Percentiles rank a stretch among this genome's conserved stretches.
Evolutionary conservation across 2,888 invertebrate genomes (phyloP).

Genomic region (Papilio protenor): DNA sequence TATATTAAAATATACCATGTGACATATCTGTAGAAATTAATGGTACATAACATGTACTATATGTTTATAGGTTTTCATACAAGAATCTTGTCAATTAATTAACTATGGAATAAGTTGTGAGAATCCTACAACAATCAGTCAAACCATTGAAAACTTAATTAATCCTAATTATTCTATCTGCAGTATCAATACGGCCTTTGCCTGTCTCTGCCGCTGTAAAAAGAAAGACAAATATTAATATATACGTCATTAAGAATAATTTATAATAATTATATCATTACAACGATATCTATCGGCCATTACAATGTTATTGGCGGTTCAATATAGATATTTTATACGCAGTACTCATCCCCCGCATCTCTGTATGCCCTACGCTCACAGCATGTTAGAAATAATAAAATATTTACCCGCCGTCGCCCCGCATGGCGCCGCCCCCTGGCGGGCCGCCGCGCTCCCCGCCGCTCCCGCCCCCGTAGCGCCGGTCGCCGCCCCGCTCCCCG

Average conservation of each 20-base stretch:
- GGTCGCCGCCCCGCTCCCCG: constrained; percentile 63
- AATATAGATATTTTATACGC: too few relatives aligned
- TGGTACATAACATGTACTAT: not conserved
- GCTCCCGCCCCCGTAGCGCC: constrained; percentile 60
- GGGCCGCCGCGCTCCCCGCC: constrained; percentile 57
- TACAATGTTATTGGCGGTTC: too few relatives aligned
- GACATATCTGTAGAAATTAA: not conserved
- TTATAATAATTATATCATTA: too few relatives aligned
- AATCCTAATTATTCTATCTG: constrained; percentile 35
- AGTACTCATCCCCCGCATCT: too few relatives aligned
- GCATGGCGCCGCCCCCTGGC: constrained; percentile 70
- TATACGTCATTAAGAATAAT: too few relatives aligned
- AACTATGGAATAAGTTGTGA: constrained; percentile 31
- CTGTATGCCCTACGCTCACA: too few relatives aligned
- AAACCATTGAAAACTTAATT: constrained; percentile 45
- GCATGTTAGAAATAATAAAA: not conserved
- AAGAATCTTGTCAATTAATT: constrained; percentile 2
- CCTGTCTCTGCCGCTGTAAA: constrained; percentile 54
- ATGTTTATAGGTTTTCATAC: not conserved
- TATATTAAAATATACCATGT: not conserved
- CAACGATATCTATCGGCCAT: too few relatives aligned
- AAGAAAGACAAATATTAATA: constrained; percentile 45
- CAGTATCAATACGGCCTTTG: constrained; percentile 53
- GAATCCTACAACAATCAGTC: constrained; percentile 42
- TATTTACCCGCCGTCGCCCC: constrained; percentile 61